Evolutionary conservation across 2,797 vertebrate species (phyloP), one percentile per base, ranked within the genome.

Genomic region (Phataginus tetradactyla): DNA sequence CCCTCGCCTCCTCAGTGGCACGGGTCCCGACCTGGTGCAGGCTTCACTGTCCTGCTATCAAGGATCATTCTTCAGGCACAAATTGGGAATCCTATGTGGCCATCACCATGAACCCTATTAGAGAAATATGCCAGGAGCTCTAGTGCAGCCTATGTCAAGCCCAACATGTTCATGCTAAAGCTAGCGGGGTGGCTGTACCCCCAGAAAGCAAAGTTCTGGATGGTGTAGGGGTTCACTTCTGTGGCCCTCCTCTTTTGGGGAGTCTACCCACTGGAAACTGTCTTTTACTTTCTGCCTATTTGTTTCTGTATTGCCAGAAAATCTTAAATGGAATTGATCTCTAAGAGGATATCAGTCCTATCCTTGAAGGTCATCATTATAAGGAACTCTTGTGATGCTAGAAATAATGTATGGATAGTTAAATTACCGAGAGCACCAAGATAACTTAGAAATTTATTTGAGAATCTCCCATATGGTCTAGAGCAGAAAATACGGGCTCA

Each of bases 401-500:
- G 95, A 96, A 96, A 95, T 96, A 96, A 94, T 39, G 32, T 83
- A 64, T 89, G 29, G 75, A 29, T 61, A 69, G 90, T 90, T 92
- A 72, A 90, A 91, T 97, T 90, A 87, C 90, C 29, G 27, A 89
- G 45, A 86, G 27, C 64, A 51, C 49, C 86, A 86, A 79, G 74
- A 72, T 91, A 79, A 68, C 78, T 91, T 78, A 86, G 74, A 95
- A 96, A 91, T 89, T 86, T 94, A 86, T 83, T 91, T 85, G 86
- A 90, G 86, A 83, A 57, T 88, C 59, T 94, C 80, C 53, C 29
- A 7, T 87, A 79, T 86, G 83, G 83, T 89, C 86, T 86, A 32
- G 39, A 94, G 75, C 90, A 93, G 91, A 91, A 96, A 86, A 90
- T 71, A 92, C 91, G 75, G 66, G 75, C 71, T 89, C 34, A 17